Base-by-base conservation (phyloP, 2,888 invertebrate species). In the Andrena praecox region DNA sequence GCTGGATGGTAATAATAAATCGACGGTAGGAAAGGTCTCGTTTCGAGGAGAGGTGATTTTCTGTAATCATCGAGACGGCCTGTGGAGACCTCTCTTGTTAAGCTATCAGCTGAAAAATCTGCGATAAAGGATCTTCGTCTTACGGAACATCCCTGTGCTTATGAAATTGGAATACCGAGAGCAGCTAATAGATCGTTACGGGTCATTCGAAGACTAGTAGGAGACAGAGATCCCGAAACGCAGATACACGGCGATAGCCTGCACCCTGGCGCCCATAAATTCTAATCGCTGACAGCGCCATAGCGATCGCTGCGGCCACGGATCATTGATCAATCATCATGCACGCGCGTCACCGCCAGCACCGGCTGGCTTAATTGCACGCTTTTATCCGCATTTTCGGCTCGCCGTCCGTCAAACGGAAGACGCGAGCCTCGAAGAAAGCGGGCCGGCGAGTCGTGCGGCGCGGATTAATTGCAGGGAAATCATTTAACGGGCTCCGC, bases 381-480 rank as follows among this genome's bases (percentile, higher is more conserved):
- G 50, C 31, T 54, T 67, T 54, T 60, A 70, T 60, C 56, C 27
- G 10, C 27, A 24, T 59, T 64, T 72, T 60, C 42, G 29, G 29
- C n/a, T 4, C 42, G 35, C 2, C 42, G 2, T 7, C 2, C 31
- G 66, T 31, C 24, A 4, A 29, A 20, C n/a, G 10, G 27, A 27
- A 24, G 29, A 10, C 6, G 27, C 7, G 2, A 16, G 52, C 6
- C 10, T 2, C n/a, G 69, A 6, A 33, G 42, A 48, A 71, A 24
- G 54, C n/a, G 59, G 59, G 6, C 24, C n/a, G n/a, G 5, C 24
- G 24, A 33, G 35, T 4, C 35, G 20, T 10, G 31, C 27, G 33
- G 12, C 20, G 35, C 67, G 74, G 42, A 54, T 85, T 76, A 82
- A 86, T 73, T 80, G 73, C 77, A 60, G 54, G 76, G 64, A 82